Evolutionary conservation across 2,797 vertebrate species (phyloP), one percentile per base, ranked within the genome.

Genomic region (Enteromius trimaculatus): DNA sequence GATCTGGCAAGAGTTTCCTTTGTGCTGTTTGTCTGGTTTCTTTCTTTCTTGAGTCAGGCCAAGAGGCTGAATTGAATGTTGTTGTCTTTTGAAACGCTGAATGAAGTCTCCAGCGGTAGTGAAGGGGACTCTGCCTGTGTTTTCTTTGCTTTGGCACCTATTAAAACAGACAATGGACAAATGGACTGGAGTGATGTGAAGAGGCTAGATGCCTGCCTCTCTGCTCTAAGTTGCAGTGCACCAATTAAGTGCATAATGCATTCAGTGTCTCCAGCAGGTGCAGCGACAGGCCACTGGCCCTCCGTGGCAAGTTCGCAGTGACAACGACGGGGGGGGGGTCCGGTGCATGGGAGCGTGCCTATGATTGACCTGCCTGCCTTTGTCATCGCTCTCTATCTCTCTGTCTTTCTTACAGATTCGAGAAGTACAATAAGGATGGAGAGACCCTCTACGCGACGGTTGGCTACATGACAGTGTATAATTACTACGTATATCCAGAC

Each of bases 381-480:
- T 98, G 96, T 98, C 96, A 97, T 97, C 97, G 95, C 96, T 97
- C 69, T 82, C 49, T 80, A 49, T 86, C 72, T 84, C 66, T 81
- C 66, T 78, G 53, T 75, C 64, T 81, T 80, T 82, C 79, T 71
- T 96, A 94, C 97, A 99, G 98, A 96, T 99, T 99, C 96, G 97
- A 99, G 96, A 98, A 99, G 96, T 99, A 98, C 97, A 98, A 98
- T 97, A 98, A 99, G 96, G 97, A 99, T 90, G 98, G 97, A 96
- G 97, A 97, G 94, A 97, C 97, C 87, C 97, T 98, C 96, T 99
- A 97, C 94, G 98, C 97, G 91, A 98, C 97, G 90, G 97, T 98
- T 95, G 97, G 97, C 97, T 99, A 99, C 96, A 98, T 99, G 97
- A 99, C 97, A 96, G 97, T 99, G 96, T 99, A 99, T 98, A 99